Base-by-base conservation (phyloP, 2,113 vertebrate genomes). In the Xyliphius kryptos region DNA sequence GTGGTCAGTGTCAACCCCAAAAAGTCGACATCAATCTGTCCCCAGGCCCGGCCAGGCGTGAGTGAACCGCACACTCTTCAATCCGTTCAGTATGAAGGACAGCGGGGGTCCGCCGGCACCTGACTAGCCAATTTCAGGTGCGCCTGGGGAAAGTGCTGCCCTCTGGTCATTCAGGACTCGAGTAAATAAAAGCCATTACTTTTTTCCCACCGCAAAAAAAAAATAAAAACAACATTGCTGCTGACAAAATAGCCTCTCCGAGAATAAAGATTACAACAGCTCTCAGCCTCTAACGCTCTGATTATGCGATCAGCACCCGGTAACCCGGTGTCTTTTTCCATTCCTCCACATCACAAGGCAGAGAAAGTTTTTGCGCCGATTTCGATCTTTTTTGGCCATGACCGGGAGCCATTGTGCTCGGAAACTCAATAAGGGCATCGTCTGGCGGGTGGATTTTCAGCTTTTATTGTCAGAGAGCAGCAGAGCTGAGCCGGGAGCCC, bases 111-210 rank as follows among this genome's bases (percentile, higher is more conserved):
- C 61, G 22, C 13, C 58, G 65, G 26, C 56, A 65, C 56, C 60
- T 20, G 65, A 26, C 36, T 14, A 61, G 64, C 58, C 62, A 71
- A 72, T 70, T 74, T 76, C 59, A 69, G 15, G 26, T 65, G 46
- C 60, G 60, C 53, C 67, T 76, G 69, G 67, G 56, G 67, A 66
- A 61, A 51, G 63, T 49, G 13, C 50, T 49, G 48, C 40, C 55
- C 61, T 14, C 11, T 49, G 70, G 64, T 56, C 70, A 66, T 72
- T 37, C 40, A 54, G 61, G 56, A 20, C 57, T 54, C 15, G n/a
- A 17, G 41, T 49, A 70, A 56, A 72, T 55, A 63, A 50, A 76
- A 79, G 55, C 70, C 69, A 70, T 76, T 74, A 78, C 58, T 19
- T 43, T 15, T 9, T 36, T 63, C 47, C 41, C 22, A 5, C 46